Base-by-base conservation (phyloP, 2,888 invertebrate genomes). In the Pomacea canaliculata region DNA sequence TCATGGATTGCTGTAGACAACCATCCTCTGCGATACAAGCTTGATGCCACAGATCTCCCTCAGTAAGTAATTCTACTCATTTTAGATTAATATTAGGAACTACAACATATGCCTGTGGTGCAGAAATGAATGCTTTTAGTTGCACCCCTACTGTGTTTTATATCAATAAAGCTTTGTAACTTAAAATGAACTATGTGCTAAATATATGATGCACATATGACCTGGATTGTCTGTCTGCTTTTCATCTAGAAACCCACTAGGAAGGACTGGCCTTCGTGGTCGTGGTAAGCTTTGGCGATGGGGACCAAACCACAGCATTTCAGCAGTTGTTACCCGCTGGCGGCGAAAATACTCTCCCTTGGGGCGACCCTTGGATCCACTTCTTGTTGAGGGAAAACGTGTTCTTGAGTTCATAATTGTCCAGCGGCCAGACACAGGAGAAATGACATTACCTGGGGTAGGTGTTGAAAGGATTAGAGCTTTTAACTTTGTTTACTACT, bases 241-340 rank as follows among this genome's bases (percentile, higher is more conserved):
- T 10, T 56, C 16, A 56, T 83, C 9, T 76, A 90, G 90, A 72
- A 91, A 90, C 82, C 90, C 90, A 4, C 85, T 88, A 82, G 91
- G 91, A 18, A 82, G 91, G 69, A 90, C 90, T 18, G 91, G 91
- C 23, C 78, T 90, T 19, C 79, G 89, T 71, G 91, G 91, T 18
- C 85, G 88, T 72, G 91, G 91, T 13, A 82, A 82, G 12, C 78
- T 90, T 65, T 89, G 88, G 81, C 83, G 89, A 46, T 91, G 91
- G 91, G 91, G 91, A 19, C 90, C 90, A n/a, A 91, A 91, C 79
- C 90, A 91, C 81, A 86, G 86, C 51, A 88, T 91, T 13, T 83
- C 87, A 67, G 85, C 88, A 8, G 86, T 90, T 16, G 84, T 90
- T 27, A 89, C 90, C 2, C 83, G 90, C 79, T 90, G 87, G 85